A percentile compares a stretch with the other conserved stretches of the same genome.
Conservation (phyloP, 2,888 invertebrate genomes). For the Pecten maximus region DNA sequence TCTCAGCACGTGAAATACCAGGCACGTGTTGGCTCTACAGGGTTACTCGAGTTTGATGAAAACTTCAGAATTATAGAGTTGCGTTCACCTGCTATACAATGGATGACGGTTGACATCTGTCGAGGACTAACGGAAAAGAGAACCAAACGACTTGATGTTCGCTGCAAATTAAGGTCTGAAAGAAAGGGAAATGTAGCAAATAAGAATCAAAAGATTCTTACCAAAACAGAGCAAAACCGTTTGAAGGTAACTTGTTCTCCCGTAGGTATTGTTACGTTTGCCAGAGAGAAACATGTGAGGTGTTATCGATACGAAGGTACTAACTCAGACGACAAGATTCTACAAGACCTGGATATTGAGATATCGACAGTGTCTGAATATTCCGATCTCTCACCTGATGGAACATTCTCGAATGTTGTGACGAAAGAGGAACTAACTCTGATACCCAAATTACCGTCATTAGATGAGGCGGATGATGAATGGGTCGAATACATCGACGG, state of each 20-base stretch:
- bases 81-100: constrained; percentile 27
- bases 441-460: constrained; percentile 27
- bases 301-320: background rate
- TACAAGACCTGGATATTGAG: background rate
- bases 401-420: constrained; percentile 26
- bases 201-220: background rate
- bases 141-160: constrained; percentile 17
- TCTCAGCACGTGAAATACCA: constrained; percentile 11
- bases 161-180: constrained; percentile 21
- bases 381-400: background rate
- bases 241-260: background rate
- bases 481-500: background rate
- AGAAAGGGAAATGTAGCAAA: constrained; percentile 14
- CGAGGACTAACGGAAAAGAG: background rate
- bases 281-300: constrained; percentile 35
- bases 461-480: background rate
- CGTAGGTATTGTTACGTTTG: constrained; percentile 21
- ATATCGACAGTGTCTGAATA: constrained; percentile 37
- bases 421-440: constrained; percentile 15
- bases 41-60: background rate
- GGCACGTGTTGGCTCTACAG: background rate
- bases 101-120: constrained; percentile 35
- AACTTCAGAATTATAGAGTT: background rate
- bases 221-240: background rate
- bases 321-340: background rate